A percentile compares a stretch with the other conserved stretches of the same genome.
Conservation (phyloP, 2,888 invertebrate species). For the Andrena minutula region DNA sequence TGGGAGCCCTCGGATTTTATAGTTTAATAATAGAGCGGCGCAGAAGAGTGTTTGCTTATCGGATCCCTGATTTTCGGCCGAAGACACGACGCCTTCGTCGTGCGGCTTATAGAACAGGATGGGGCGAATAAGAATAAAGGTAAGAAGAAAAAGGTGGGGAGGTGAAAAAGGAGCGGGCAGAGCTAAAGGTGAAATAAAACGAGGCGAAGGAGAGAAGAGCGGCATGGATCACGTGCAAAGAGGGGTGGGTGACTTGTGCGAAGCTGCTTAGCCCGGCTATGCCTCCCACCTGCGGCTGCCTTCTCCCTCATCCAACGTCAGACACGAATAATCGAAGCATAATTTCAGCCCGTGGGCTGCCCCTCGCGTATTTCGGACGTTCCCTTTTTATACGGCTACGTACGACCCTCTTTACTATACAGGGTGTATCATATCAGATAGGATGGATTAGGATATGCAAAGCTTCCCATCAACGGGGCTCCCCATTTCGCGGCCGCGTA, state of each 20-base stretch:
- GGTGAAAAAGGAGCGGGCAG: slow-evolving; percentile 24
- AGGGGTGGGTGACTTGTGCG: slow-evolving; percentile 58
- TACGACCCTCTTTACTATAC: slow-evolving; percentile 39
- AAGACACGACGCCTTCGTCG: slow-evolving; percentile 66
- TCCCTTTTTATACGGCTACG: slow-evolving; percentile 31
- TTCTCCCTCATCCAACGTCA: slow-evolving; percentile 45
- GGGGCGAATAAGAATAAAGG: slow-evolving; percentile 37
- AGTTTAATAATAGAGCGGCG: slow-evolving; percentile 80
- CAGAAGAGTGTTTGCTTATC: slow-evolving; percentile 79
- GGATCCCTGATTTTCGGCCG: slow-evolving; percentile 70
- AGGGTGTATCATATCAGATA: slow-evolving; percentile 36
- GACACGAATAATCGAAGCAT: slow-evolving; percentile 72
- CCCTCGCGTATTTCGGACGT: slow-evolving; percentile 69
- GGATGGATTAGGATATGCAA: slow-evolving; percentile 29
- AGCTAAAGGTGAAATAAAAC: slow-evolving; percentile 43
- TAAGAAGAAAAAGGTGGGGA: slow-evolving; percentile 44
- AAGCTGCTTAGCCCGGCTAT: slow-evolving; percentile 51
- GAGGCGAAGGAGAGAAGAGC: slow-evolving; percentile 45
- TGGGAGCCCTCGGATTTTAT: slow-evolving; percentile 72
- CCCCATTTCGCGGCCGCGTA: background rate
- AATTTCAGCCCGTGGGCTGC: slow-evolving; percentile 70
- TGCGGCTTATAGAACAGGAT: slow-evolving; percentile 47
- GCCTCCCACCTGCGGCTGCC: slow-evolving; percentile 61
- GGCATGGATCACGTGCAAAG: slow-evolving; percentile 60
- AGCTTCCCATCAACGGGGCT: slow-evolving; percentile 27